Evolutionary conservation across 2,888 invertebrate species (phyloP).

Genomic region (Andrena minutula): DNA sequence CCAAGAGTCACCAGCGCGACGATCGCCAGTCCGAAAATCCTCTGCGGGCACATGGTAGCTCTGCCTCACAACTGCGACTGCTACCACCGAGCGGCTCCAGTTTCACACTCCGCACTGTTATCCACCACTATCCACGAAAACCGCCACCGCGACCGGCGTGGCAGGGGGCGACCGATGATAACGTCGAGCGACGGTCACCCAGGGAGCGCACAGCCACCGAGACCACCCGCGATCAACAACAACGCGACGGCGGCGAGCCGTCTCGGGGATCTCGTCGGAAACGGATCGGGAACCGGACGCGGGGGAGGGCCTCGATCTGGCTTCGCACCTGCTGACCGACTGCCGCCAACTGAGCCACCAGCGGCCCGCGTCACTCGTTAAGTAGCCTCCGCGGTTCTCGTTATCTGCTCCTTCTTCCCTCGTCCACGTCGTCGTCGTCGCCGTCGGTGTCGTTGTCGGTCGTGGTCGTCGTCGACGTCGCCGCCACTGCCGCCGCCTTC

Average conservation of each 20-base stretch:
- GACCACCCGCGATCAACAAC: conserved; percentile 42
- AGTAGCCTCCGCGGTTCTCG: conserved; percentile 56
- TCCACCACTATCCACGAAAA: conserved; percentile 64
- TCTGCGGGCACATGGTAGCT: conserved; percentile 78
- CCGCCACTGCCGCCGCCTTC: conserved; percentile 65
- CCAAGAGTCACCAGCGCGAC: conserved; percentile 71
- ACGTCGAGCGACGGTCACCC: conserved; percentile 52
- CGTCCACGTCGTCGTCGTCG: conserved; percentile 47
- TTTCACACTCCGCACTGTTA: conserved; percentile 59
- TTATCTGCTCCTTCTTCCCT: conserved; percentile 51
- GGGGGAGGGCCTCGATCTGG: not conserved
- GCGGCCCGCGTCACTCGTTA: conserved; percentile 63
- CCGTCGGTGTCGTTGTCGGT: conserved; percentile 33
- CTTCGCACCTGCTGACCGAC: conserved; percentile 63
- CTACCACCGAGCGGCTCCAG: conserved; percentile 61
- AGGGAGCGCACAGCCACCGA: conserved; percentile 57
- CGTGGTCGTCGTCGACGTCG: conserved; percentile 50
- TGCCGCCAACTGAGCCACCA: conserved; percentile 62
- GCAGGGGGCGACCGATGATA: conserved; percentile 35
- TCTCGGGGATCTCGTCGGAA: not conserved
- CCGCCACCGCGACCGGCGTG: conserved; percentile 62
- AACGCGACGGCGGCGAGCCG: not conserved
- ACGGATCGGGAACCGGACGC: not conserved
- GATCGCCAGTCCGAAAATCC: conserved; percentile 77
- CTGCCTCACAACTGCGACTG: conserved; percentile 58